Base-by-base conservation (phyloP, 2,797 vertebrate species). In the Sebastiscus albofasciatus region DNA sequence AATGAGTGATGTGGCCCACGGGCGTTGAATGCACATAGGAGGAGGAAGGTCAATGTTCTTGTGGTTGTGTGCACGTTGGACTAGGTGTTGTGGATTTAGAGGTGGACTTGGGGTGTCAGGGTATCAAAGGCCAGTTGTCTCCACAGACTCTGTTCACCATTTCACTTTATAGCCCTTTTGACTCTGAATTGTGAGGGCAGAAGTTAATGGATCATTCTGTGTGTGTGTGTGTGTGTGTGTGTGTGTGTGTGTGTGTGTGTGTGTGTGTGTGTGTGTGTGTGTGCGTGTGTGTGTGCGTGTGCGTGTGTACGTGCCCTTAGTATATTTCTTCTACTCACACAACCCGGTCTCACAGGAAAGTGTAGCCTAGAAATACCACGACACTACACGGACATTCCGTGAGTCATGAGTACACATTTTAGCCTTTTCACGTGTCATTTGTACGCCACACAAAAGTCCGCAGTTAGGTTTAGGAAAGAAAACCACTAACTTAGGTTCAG, bases 181-280 rank as follows among this genome's bases (percentile, higher is more conserved):
- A 91, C 89, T 88, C 49, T 29, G 55, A 90, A 84, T 82, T 88
- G 85, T 90, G 72, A 71, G 73, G 77, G 39, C 34, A 78, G 67
- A 84, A 26, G 81, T 82, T 75, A 79, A 86, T 86, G 81, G 86
- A 65, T 76, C 36, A 56, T 67, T 69, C 39, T 49, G 8, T 73
- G n/a, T 70, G 29, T 82, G 34, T 66, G 31, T 66, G 5, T 65
- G 24, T 75, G 61, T 8, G 54, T 76, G 54, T 75, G 66, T 64
- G n/a, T 22, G 60, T 13, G 34, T 26, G 34, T 65, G 62, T 42
- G 34, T 5, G 39, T 42, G 22, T 46, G 64, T 42, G 64, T 14
- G 62, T 26, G 62, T 36, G 34, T 26, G 34, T 24, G 62, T 36
- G n/a, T 24, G 58, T 29, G 56, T 27, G 24, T 29, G 56, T 22